Evolutionary conservation across 2,113 vertebrate species (phyloP), one percentile per base, ranked within the genome.

Genomic region (Scortum barcoo): DNA sequence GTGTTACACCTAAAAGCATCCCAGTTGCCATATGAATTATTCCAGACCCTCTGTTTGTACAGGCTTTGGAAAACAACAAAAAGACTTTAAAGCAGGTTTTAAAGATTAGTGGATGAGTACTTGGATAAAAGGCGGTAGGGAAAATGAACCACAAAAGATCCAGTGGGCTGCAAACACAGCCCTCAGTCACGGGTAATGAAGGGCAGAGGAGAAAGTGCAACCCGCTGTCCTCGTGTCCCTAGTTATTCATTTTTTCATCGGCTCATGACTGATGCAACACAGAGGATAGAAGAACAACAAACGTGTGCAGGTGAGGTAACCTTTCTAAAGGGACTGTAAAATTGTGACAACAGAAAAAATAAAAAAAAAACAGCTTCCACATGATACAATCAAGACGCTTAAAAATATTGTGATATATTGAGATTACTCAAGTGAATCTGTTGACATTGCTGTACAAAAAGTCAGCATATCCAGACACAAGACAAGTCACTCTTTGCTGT

Each of bases 21-120:
- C 76, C 81, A 83, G 89, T 80, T 78, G 83, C 60, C 61, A 53
- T 62, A 90, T 91, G 85, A 92, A 92, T 93, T 90, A 91, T 91
- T 92, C 84, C 58, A 75, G 58, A 61, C 67, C 57, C 46, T 58
- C 80, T 78, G 85, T 86, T 89, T 83, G 63, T 67, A 73, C 71
- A 54, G 72, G 36, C 42, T 81, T 83, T 86, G 79, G 85, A 73
- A 86, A 86, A 86, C 80, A 90, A 89, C 79, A 88, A 76, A 80
- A 88, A 51, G 42, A 83, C 67, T 81, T 86, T 80, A 84, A 85
- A 86, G 70, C 69, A 63, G 70, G 63, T 58, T 80, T 81, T 62
- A 84, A 81, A 81, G 70, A 81, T 70, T 74, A 73, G 57, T 48
- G 58, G 63, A 85, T 73, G 74, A 86, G 65, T 38, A 24, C 68